Percentiles rank a stretch among this genome's conserved stretches.
Evolutionary conservation across 2,888 invertebrate genomes (phyloP).

Genomic region (Drosophila monieri): DNA sequence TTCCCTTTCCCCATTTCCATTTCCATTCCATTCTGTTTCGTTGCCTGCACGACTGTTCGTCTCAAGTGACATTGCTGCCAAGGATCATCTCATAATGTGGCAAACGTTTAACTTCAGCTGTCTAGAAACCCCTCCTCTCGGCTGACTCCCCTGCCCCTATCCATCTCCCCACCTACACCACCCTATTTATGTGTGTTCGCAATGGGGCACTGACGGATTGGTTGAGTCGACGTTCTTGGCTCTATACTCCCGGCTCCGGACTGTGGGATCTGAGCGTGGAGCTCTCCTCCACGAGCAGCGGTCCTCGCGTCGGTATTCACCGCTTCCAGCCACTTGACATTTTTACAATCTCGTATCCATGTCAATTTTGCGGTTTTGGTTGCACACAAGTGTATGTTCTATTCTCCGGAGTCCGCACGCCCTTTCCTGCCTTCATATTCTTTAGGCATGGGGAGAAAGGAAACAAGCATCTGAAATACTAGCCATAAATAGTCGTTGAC

Average conservation of each 20-base stretch:
- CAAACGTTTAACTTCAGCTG: constrained; percentile 76
- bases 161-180: constrained; percentile 1
- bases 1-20: constrained; percentile 4
- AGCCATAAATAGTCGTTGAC: constrained; percentile 2
- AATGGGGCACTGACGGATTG: constrained; percentile 33
- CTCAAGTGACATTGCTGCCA: constrained; percentile 81
- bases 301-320: constrained; percentile 33
- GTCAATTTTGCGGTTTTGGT: constrained; percentile 78
- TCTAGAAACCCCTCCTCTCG: constrained; percentile 14
- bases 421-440: constrained; percentile 10
- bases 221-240: constrained; percentile 9
- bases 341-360: constrained; percentile 73
- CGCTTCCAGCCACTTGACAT: constrained; percentile 70
- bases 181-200: not conserved
- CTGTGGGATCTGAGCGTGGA: not conserved
- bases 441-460: constrained; percentile 21
- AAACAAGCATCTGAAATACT: constrained; percentile 5
- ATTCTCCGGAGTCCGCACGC: constrained; percentile 17
- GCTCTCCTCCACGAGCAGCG: constrained; percentile 8
- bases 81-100: constrained; percentile 82
- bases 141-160: not conserved
- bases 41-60: constrained; percentile 56
- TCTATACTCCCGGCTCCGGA: not conserved
- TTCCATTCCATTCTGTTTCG: constrained; percentile 21
- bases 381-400: constrained; percentile 64